phyloP scores from a whole-genome alignment of 2,113 vertebrate species.

The Girardinichthys multiradiatus region DNA sequence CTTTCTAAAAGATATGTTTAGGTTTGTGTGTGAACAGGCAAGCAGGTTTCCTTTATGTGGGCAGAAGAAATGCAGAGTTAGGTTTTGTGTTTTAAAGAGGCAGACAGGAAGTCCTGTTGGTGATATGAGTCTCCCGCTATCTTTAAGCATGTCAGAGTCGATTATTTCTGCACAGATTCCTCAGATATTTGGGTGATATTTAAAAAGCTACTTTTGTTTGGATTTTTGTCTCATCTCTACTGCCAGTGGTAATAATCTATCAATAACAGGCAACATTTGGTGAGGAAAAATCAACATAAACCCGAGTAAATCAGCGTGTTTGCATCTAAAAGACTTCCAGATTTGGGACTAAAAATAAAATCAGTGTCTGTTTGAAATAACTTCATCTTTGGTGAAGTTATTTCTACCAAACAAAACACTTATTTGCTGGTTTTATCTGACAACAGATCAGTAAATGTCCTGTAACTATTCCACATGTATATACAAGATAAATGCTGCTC shows the following conservation, averaged over 20 bases:
- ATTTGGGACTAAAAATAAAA: not conserved
- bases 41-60: constrained; percentile 33
- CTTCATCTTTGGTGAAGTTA: not conserved
- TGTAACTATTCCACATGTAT: not conserved
- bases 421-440: not conserved
- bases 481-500: not conserved
- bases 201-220: not conserved
- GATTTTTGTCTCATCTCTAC: too few species aligned
- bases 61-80: not conserved
- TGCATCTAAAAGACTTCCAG: too few species aligned
- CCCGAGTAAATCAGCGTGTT: too few species aligned
- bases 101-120: not conserved
- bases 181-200: too few species aligned
- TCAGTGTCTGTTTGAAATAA: not conserved
- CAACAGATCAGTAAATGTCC: not conserved
- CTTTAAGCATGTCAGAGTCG: not conserved
- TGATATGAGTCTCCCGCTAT: too few species aligned
- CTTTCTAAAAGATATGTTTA: not conserved
- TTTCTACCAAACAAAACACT: not conserved
- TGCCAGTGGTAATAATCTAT: not conserved
- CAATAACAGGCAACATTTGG: not conserved
- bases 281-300: too few species aligned
- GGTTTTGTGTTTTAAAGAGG: not conserved
- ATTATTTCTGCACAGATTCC: too few species aligned
- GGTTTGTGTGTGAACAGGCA: constrained; percentile 6